Percentiles rank a stretch among this genome's conserved stretches.
Evolutionary conservation across 1,140 invertebrate species (phyloP).

Genomic region (Homarus americanus): DNA sequence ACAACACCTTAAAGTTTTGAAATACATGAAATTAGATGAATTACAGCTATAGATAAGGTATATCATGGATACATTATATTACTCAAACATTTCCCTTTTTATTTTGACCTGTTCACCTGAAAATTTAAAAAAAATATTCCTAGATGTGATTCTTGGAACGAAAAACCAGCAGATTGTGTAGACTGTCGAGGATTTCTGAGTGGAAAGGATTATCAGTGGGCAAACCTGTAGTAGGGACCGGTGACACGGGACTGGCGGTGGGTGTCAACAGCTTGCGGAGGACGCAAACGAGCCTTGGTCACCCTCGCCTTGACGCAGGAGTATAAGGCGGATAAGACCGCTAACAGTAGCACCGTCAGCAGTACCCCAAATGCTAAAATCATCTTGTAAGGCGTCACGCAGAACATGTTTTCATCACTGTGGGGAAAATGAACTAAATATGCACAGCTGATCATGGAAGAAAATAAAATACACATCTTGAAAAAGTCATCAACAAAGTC

Average conservation of each 20-base stretch:
- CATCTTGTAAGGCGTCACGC: slow-evolving; percentile 85
- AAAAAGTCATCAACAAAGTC: too few species aligned
- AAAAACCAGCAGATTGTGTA: background rate
- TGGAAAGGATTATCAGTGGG: slow-evolving; percentile 22
- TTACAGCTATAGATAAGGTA: too few species aligned
- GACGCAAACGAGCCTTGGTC: slow-evolving; percentile 32
- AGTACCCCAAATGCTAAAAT: slow-evolving; percentile 84
- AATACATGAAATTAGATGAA: too few species aligned
- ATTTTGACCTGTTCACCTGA: too few species aligned
- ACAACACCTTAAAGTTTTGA: too few species aligned
- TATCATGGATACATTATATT: too few species aligned
- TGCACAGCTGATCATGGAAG: too few species aligned
- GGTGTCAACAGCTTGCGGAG: slow-evolving; percentile 25
- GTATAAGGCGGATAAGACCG: slow-evolving; percentile 83
- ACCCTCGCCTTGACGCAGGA: slow-evolving; percentile 80
- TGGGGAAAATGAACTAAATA: too few species aligned
- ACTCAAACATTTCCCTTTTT: too few species aligned
- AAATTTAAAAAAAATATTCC: too few species aligned
- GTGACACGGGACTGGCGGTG: slow-evolving; percentile 49
- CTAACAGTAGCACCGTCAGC: slow-evolving; percentile 84
- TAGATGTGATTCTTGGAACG: too few species aligned
- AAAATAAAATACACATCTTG: too few species aligned
- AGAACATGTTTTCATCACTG: slow-evolving; percentile 82
- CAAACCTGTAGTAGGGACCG: slow-evolving; percentile 54
- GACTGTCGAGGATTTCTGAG: background rate